phyloP scores from a whole-genome alignment of 2,888 invertebrate genomes.

The Campopleginae sp. region DNA sequence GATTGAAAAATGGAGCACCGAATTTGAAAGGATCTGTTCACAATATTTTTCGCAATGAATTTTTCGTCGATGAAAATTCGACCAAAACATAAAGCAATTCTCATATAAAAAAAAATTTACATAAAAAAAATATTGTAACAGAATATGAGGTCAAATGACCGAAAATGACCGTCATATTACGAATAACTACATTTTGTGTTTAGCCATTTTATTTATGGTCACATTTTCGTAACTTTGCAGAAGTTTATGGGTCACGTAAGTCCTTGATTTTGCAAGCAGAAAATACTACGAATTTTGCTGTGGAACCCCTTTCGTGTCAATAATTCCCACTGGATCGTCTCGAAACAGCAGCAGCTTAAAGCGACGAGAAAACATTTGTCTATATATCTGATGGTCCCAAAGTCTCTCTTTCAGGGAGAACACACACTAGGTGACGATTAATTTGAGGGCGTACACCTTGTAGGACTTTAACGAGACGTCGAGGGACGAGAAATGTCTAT shows the following conservation, averaged over 20 bases:
- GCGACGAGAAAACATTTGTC: slow-evolving; percentile 15
- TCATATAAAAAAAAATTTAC: not conserved
- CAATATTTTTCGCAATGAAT: not conserved
- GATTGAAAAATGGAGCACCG: slow-evolving; percentile 55
- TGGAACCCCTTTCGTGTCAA: slow-evolving; percentile 15
- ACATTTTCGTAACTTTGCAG: not conserved
- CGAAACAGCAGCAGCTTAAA: not conserved
- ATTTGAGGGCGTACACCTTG: slow-evolving; percentile 36
- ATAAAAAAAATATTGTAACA: too few species aligned
- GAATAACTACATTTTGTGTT: not conserved
- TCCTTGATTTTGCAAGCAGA: too few species aligned
- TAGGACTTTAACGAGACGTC: slow-evolving; percentile 58
- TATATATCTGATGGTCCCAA: not conserved
- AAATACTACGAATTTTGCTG: not conserved
- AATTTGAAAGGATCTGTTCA: slow-evolving; percentile 12
- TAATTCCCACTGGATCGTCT: slow-evolving; percentile 51
- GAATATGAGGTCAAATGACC: too few species aligned
- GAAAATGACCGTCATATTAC: too few species aligned
- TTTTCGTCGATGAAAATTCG: not conserved
- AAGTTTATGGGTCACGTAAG: not conserved
- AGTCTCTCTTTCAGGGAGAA: slow-evolving; percentile 8
- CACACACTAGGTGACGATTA: slow-evolving; percentile 55
- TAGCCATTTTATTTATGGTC: not conserved
- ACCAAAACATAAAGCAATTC: not conserved
- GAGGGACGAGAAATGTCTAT: slow-evolving; percentile 33